Conservation (phyloP, 2,888 invertebrate genomes). For the Cataglyphis livida region DNA sequence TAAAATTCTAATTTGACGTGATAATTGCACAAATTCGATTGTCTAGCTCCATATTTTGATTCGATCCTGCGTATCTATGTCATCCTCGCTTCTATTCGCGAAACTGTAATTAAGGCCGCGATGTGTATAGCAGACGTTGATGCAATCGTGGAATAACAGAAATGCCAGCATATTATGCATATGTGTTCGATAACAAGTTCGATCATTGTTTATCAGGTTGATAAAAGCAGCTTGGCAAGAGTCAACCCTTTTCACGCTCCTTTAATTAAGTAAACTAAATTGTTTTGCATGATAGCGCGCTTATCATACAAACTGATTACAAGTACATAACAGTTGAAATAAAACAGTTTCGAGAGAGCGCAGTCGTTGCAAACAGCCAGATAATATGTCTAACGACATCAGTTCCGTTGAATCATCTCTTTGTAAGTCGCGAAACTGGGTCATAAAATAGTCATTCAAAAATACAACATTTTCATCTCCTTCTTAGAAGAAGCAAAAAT, state of each 20-base stretch:
- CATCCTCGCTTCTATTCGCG: not conserved
- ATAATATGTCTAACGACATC: constrained; percentile 15
- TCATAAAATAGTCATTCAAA: constrained; percentile 23
- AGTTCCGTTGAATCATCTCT: not conserved
- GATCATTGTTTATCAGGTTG: constrained; percentile 27
- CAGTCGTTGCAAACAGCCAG: constrained; percentile 9
- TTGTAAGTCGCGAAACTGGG: constrained; percentile 22
- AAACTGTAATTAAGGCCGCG: constrained; percentile 40
- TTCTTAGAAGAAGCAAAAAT: not conserved
- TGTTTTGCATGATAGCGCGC: not conserved
- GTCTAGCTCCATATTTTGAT: constrained; percentile 11
- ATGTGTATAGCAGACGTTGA: constrained; percentile 23
- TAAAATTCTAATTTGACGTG: not conserved
- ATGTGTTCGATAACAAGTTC: constrained; percentile 16
- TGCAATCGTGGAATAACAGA: not conserved
- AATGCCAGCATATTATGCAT: not conserved
- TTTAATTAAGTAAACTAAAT: constrained; percentile 19
- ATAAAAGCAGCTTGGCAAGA: not conserved
- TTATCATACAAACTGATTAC: constrained; percentile 9
- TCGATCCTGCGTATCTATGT: not conserved
- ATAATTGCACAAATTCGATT: not conserved
- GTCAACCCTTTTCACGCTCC: not conserved
- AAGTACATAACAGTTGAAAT: not conserved
- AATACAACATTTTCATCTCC: not conserved
- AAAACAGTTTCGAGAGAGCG: constrained; percentile 19